Evolutionary conservation across 2,888 invertebrate species (phyloP), one percentile per base, ranked within the genome.

Genomic region (Nemotelus nigrinus): DNA sequence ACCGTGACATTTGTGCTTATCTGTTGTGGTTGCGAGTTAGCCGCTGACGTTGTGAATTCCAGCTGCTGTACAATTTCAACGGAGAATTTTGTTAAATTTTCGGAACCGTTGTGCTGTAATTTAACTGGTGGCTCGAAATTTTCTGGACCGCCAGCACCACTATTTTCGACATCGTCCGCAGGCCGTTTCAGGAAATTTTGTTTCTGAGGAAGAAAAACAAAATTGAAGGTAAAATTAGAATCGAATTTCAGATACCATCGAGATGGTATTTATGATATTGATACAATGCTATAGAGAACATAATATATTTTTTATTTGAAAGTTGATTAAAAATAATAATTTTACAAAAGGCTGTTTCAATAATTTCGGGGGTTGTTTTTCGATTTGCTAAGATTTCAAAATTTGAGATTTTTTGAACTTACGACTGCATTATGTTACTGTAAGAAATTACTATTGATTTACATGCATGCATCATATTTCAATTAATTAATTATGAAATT

Each of bases 1-100:
- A 96, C 96, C 75, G 96, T 96, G 78, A 96, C 96, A 89, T 96
- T 96, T 81, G 96, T 96, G 84, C 93, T 94, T 82, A 96, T 96
- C 88, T 96, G 95, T 85, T 96, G 95, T 75, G 95, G 93, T 85
- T 95, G 95, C 5, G 94, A 93, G 85, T 94, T 95, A 67, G 94
- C 94, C 75, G 94, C 93, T 67, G 94, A 94, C 60, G 95, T 95
- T 80, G 95, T 95, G 85, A 96, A 96, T 86, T 96, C 95, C 76
- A 95, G 88, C 86, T 95, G 96, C 86, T 96, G 96, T 43, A 96
- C 96, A 83, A 96, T 96, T 88, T 96, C 96, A 80, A 96, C 96
- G 3, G 95, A 95, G 88, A 96, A 96, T 86, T 96, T 96, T 80
- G 92, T 92, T 84, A 88, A 85, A 84, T 87, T 86, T 82, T 88